Base-by-base conservation (phyloP, 2,113 vertebrate species). In the Semnornis frantzii region DNA sequence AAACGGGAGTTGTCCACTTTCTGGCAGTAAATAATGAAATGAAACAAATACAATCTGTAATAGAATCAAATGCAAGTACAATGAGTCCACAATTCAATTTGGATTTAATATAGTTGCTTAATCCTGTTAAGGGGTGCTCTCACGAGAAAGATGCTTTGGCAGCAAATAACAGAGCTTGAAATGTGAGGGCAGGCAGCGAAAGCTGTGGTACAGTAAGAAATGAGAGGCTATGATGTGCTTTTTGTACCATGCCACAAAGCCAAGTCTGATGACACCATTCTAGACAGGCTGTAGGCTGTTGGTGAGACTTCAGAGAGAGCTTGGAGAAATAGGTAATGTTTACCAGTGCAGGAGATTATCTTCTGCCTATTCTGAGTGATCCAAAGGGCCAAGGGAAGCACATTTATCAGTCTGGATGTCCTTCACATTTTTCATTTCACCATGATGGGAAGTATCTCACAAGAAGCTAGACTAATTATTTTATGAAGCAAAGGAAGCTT, bases 31-130 rank as follows among this genome's bases (percentile, higher is more conserved):
- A 91, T 87, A 96, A 78, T 73, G 63, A 83, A 91, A 92, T 79
- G 74, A 77, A 97, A 95, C 86, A 96, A 92, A 85, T 60, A 69
- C 77, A 85, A 92, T 93, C 58, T 93, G 69, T 92, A 97, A 90
- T 94, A 76, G 63, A 96, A 97, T 90, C 90, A 95, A 93, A 85
- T 93, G 69, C 12, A 66, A 96, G 81, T 39, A 91, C 80, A 89
- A 86, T 73, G 75, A 90, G 54, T 52, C 50, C 50, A 55, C 69
- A 96, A 95, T 95, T 91, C 77, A 96, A 87, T 94, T 96, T 96
- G 80, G 27, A 95, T 94, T 95, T 95, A 95, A 92, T 94, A 87
- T 12, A 72, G 50, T 85, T 82, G 79, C 77, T 68, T 94, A 95
- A 93, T 94, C 91, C 86, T 69, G 78, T 94, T 89, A 97, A 93